These are phyloP conservation scores for Odontesthes bonariensis DNA, from an alignment of 2,113 vertebrate species.

Conservation along the genomic window DNA sequence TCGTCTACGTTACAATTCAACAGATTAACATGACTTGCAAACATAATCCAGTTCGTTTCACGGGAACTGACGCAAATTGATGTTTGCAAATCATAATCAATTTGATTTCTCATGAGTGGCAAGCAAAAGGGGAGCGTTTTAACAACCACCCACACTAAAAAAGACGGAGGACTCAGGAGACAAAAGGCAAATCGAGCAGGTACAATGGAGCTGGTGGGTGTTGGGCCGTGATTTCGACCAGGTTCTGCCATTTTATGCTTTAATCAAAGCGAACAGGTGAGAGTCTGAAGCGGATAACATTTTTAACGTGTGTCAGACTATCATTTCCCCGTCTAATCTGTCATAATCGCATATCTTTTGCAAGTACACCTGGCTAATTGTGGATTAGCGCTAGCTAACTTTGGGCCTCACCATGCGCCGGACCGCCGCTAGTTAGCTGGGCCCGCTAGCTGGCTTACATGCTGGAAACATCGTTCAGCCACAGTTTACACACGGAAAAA, in stretches of 20 bases:
- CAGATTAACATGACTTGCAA: too few relatives aligned
- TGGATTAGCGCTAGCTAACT: conserved; percentile 46
- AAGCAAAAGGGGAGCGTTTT: neutral
- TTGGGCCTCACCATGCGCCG: conserved; percentile 70
- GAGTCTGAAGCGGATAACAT: neutral
- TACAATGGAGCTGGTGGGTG: conserved; percentile 2
- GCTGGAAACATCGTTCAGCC: neutral
- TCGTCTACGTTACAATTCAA: neutral
- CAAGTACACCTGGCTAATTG: conserved; percentile 10
- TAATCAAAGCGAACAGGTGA: accelerated
- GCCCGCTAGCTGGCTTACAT: conserved; percentile 23
- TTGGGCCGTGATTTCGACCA: neutral
- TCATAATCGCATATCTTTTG: neutral
- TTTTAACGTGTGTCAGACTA: neutral
- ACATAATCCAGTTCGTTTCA: neutral
- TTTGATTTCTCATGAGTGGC: too few relatives aligned
- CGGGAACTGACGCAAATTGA: too few relatives aligned
- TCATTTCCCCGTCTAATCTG: accelerated
- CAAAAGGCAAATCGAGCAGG: conserved; percentile 36
- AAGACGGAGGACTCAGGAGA: neutral
- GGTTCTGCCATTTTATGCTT: accelerated
- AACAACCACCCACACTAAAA: neutral
- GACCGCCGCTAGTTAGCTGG: conserved; percentile 40
- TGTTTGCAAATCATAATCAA: too few relatives aligned
- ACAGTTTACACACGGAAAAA: accelerated